Evolutionary conservation across 2,888 invertebrate genomes (phyloP).

Genomic region (Lasioglossum oenotherae): DNA sequence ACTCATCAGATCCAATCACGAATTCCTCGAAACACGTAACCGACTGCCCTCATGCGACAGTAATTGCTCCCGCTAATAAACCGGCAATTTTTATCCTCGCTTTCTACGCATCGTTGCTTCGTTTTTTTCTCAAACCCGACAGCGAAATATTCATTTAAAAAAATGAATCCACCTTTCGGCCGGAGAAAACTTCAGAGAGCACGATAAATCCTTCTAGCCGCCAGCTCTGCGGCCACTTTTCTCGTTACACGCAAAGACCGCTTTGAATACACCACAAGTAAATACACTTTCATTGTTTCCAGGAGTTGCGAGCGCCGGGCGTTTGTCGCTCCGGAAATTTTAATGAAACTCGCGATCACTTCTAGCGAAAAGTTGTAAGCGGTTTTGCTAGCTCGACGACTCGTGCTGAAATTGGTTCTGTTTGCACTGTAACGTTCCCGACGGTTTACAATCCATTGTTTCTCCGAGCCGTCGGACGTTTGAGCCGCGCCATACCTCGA

Average conservation of each 20-base stretch:
- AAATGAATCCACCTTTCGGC: not conserved
- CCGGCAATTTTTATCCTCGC: not conserved
- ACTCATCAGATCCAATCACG: not conserved
- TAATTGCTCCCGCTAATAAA: not conserved
- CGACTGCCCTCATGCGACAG: not conserved
- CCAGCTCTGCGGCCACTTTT: not conserved
- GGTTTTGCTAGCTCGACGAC: not conserved
- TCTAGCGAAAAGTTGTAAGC: not conserved
- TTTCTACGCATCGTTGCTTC: not conserved
- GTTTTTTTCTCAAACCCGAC: not conserved
- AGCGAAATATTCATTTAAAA: not conserved
- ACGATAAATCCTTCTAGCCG: not conserved
- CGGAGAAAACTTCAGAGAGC: not conserved
- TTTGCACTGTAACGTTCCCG: not conserved
- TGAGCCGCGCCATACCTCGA: not conserved
- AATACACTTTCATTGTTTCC: conserved; percentile 9
- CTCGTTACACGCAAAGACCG: not conserved
- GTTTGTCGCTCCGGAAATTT: not conserved
- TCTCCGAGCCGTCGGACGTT: not conserved
- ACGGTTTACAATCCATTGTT: not conserved
- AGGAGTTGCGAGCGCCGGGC: not conserved
- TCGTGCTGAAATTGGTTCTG: not conserved
- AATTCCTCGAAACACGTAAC: not conserved
- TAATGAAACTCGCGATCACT: not conserved
- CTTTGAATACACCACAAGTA: not conserved